Evolutionary conservation across 2,888 invertebrate species (phyloP).

Genomic region (Leptopilina drosophilae): DNA sequence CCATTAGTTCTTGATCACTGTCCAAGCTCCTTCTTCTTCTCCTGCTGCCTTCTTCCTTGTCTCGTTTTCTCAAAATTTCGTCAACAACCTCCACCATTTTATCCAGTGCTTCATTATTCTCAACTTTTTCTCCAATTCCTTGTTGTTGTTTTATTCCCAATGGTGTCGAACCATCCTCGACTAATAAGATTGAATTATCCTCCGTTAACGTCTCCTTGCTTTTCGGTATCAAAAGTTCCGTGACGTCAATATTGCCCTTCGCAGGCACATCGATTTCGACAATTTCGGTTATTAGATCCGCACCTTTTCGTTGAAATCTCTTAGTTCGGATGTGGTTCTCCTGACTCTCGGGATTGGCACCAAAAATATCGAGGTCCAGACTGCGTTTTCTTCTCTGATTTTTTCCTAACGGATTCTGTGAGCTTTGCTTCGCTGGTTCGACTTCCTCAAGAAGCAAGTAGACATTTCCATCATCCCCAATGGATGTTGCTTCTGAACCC

Average conservation of each 20-base stretch:
- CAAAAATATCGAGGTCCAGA: slow-evolving; percentile 56
- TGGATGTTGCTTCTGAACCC: slow-evolving; percentile 40
- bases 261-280: slow-evolving; percentile 70
- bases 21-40: slow-evolving; percentile 55
- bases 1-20: slow-evolving; percentile 65
- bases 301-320: slow-evolving; percentile 66
- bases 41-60: neutral
- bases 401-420: neutral
- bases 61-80: slow-evolving; percentile 37
- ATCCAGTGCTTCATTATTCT: slow-evolving; percentile 48
- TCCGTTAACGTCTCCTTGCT: slow-evolving; percentile 29
- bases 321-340: slow-evolving; percentile 53
- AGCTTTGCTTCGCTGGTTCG: neutral
- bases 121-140: slow-evolving; percentile 41
- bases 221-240: slow-evolving; percentile 58
- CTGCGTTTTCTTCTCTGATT: slow-evolving; percentile 61
- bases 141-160: slow-evolving; percentile 42
- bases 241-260: slow-evolving; percentile 58
- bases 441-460: slow-evolving; percentile 39
- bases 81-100: slow-evolving; percentile 44
- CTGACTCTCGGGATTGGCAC: slow-evolving; percentile 47
- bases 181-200: slow-evolving; percentile 48
- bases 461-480: neutral
- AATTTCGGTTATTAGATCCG: slow-evolving; percentile 68
- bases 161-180: slow-evolving; percentile 43